These are phyloP conservation scores for Hemibagrus guttatus DNA, from an alignment of 2,797 vertebrate genomes.

Conservation along the genomic window DNA sequence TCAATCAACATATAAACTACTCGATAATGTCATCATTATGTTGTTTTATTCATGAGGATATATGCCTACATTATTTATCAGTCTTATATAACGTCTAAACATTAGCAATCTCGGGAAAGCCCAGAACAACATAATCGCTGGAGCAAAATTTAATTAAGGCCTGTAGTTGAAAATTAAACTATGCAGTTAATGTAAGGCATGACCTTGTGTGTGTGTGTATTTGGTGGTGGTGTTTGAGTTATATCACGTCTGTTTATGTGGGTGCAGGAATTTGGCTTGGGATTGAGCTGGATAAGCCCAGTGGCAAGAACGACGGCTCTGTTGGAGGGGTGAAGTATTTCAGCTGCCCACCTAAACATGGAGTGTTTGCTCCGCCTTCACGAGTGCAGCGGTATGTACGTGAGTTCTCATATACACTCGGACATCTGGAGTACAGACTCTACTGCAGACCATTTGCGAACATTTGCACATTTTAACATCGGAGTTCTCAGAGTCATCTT, in stretches of 20 bases:
- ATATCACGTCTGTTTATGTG: constrained; percentile 45
- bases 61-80: constrained; percentile 32
- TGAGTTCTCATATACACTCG: neutral
- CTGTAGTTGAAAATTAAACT: neutral
- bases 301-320: constrained; percentile 93
- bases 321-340: constrained; percentile 93
- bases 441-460: neutral
- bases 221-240: neutral
- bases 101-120: neutral
- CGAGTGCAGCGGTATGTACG: constrained; percentile 87
- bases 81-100: constrained; percentile 9
- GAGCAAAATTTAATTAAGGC: neutral
- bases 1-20: constrained; percentile 31
- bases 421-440: neutral
- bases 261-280: constrained; percentile 89
- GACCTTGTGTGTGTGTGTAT: neutral
- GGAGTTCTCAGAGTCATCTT: neutral
- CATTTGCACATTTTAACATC: constrained; percentile 1
- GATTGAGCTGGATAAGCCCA: constrained; percentile 92
- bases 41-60: constrained; percentile 28
- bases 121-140: neutral
- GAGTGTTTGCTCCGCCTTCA: constrained; percentile 92
- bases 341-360: constrained; percentile 87
- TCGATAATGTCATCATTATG: constrained; percentile 20
- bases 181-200: neutral